Evolutionary conservation across 2,113 vertebrate species (phyloP), one percentile per base, ranked within the genome.

Genomic region (Vulpes lagopus): DNA sequence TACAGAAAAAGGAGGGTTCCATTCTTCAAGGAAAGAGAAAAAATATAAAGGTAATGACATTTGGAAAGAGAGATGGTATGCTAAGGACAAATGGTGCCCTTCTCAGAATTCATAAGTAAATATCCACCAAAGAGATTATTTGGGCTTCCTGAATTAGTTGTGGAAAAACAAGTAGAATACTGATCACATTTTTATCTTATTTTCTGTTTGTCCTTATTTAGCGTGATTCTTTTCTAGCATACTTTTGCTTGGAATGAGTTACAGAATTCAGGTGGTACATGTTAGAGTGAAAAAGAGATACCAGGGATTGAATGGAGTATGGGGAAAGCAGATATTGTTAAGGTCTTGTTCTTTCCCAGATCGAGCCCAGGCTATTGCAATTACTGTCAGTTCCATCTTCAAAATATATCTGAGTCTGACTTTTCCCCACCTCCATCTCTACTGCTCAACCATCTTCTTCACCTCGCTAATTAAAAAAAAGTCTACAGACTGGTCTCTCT

Each of bases 231-330:
- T 79, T 51, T 32, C 57, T 82, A 23, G 17, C 38, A 64, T 4
- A 84, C 8, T 92, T 81, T 82, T 55, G 4, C 12, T 85, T 85
- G 30, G 90, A 96, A 92, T 97, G 71, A 94, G 25, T 96, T 30
- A 84, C 69, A 90, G 11, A 57, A 11, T 59, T 97, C n/a, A 96
- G 38, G 11, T 32, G 90, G 88, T 71, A 92, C 74, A 79, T 62
- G 22, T 35, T 11, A 83, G 25, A 94, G 30, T 81, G 78, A 78
- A 83, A 93, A 91, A 79, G 30, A 93, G 38, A 43, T 94, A 92
- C 81, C 84, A 90, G 30, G 20, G 35, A 69, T 81, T 88, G 94
- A 90, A 84, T 43, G 62, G 81, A 62, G 53, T 62, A 65, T 84
- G 53, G 11, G 49, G 49, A 92, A 97, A 90, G 5, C 32, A 94